phyloP scores from a whole-genome alignment of 2,797 vertebrate species.

The Potorous gilbertii region DNA sequence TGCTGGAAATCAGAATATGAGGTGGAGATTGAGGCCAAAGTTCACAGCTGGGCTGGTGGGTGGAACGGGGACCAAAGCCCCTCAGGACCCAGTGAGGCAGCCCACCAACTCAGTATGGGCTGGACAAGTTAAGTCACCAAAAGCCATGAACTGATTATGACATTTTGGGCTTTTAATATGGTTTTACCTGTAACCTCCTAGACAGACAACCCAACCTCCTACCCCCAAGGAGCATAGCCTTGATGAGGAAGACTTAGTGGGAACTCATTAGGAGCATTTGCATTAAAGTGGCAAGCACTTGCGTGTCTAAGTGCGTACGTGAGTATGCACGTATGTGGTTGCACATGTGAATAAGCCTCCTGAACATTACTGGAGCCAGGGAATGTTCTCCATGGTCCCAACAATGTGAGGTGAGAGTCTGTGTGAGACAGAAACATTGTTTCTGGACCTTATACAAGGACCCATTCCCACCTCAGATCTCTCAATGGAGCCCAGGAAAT shows the following conservation, averaged over 20 bases:
- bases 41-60: accelerated
- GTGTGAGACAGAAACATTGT: constrained; percentile 51
- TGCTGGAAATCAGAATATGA: neutral
- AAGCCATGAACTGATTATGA: no score
- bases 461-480: neutral
- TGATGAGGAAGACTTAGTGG: constrained; percentile 33
- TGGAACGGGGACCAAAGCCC: neutral
- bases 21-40: neutral
- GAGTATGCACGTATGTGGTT: neutral
- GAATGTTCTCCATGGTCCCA: constrained; percentile 34
- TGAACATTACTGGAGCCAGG: constrained; percentile 43
- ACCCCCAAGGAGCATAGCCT: no score
- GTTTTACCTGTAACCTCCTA: neutral
- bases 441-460: neutral
- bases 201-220: neutral
- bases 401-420: constrained; percentile 24
- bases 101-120: no score
- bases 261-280: constrained; percentile 56
- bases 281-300: constrained; percentile 38
- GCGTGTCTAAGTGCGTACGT: neutral
- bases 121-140: no score
- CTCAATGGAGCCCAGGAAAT: neutral
- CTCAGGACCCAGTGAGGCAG: no score
- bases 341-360: constrained; percentile 55
- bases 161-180: neutral